phyloP scores from a whole-genome alignment of 2,797 vertebrate genomes.

The Cossypha niveicapilla region DNA sequence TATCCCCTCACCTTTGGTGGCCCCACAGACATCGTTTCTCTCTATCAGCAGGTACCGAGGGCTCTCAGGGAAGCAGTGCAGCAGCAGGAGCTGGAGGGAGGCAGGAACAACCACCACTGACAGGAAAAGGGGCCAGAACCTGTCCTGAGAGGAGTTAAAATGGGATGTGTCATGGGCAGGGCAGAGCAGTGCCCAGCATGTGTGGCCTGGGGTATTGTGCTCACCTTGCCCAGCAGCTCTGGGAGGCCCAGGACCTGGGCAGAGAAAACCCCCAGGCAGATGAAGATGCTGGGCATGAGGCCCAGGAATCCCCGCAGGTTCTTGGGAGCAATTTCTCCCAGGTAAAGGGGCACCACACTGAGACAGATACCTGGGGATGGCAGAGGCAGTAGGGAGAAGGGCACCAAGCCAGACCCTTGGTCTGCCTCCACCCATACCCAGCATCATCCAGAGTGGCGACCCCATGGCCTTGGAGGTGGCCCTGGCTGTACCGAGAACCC shows the following conservation, averaged over 20 bases:
- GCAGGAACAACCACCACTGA: constrained; percentile 81
- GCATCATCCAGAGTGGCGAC: background rate
- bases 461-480: background rate
- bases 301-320: constrained; percentile 86
- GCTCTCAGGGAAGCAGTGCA: constrained; percentile 91
- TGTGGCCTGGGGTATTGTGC: background rate
- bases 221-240: constrained; percentile 86
- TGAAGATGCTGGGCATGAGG: constrained; percentile 87
- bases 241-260: constrained; percentile 87
- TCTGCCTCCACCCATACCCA: background rate
- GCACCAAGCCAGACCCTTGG: rapidly evolving
- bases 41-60: constrained; percentile 90
- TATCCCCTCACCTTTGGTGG: constrained; percentile 77
- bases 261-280: constrained; percentile 87
- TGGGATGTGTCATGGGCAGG: rapidly evolving
- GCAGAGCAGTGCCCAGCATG: rapidly evolving
- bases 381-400: background rate
- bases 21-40: constrained; percentile 77
- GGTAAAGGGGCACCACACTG: constrained; percentile 90
- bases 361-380: constrained; percentile 81
- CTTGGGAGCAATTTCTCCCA: constrained; percentile 90
- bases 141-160: constrained; percentile 73
- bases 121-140: constrained; percentile 86
- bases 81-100: constrained; percentile 80
- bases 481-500: background rate